Conservation (phyloP, 2,888 invertebrate species). For the Suillia variegata region DNA sequence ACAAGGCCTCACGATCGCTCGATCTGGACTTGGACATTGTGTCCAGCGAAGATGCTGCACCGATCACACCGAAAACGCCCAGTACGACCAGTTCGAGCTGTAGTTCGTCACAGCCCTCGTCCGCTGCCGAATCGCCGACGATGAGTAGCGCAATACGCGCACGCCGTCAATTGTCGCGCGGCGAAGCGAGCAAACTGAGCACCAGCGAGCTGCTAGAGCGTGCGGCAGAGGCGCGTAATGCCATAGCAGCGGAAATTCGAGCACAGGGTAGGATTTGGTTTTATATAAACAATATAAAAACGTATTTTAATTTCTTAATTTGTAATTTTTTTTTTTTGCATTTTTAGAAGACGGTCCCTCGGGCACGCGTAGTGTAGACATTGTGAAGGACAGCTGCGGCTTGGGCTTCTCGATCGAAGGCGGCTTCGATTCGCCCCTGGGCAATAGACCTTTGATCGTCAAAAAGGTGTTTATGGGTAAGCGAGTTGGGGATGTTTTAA, state of each 20-base stretch:
- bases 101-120: constrained; percentile 47
- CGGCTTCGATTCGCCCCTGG: constrained; percentile 87
- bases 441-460: constrained; percentile 85
- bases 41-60: constrained; percentile 45
- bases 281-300: no score
- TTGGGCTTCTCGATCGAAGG: constrained; percentile 95
- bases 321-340: background rate
- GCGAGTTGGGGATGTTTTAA: no score
- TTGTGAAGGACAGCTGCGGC: constrained; percentile 79
- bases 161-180: constrained; percentile 54
- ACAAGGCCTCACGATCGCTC: constrained; percentile 59
- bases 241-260: constrained; percentile 58
- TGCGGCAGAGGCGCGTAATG: constrained; percentile 57
- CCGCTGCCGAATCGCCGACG: constrained; percentile 39
- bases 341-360: constrained; percentile 46
- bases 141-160: constrained; percentile 51
- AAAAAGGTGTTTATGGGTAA: constrained; percentile 94
- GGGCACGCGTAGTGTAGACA: constrained; percentile 48
- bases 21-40: constrained; percentile 60
- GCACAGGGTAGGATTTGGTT: constrained; percentile 48
- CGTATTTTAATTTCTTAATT: background rate
- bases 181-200: constrained; percentile 56
- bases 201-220: constrained; percentile 58
- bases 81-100: constrained; percentile 31
- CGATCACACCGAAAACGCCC: constrained; percentile 16